Evolutionary conservation across 1,140 invertebrate species (phyloP).

Genomic region (Camponotus pennsylvanicus): DNA sequence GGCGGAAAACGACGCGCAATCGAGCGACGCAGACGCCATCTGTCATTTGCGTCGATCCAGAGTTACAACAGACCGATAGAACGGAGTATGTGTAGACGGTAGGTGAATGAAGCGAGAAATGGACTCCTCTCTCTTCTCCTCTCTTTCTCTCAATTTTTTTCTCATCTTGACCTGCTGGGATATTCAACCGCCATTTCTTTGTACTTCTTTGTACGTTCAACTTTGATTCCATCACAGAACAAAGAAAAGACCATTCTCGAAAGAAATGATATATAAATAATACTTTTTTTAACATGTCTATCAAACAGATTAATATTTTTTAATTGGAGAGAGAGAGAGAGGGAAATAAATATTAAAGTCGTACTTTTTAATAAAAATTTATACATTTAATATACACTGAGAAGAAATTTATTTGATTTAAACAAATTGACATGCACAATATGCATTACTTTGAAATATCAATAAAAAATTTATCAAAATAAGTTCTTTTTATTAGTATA

Average conservation of each 20-base stretch:
- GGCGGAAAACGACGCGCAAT: conserved; percentile 75
- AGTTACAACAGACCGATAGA: conserved; percentile 6
- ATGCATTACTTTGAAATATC: no score
- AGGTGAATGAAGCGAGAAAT: no score
- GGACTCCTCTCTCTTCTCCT: no score
- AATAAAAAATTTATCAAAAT: no score
- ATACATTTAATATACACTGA: no score
- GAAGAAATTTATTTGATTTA: no score
- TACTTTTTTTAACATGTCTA: neutral
- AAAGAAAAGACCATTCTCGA: neutral
- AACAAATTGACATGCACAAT: no score
- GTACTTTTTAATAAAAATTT: no score
- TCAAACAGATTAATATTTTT: no score
- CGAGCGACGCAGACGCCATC: conserved; percentile 65
- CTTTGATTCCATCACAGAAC: neutral
- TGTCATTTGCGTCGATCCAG: conserved; percentile 48
- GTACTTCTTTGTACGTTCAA: conserved; percentile 4
- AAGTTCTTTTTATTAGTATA: no score
- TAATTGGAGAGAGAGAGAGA: no score
- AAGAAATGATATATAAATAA: neutral
- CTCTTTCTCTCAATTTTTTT: neutral
- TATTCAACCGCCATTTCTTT: conserved; percentile 1
- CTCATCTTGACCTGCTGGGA: neutral
- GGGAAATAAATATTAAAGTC: no score
- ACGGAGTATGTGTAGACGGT: neutral